These are phyloP conservation scores for Microctonus brassicae DNA, from an alignment of 2,888 invertebrate genomes.

Conservation along the genomic window DNA sequence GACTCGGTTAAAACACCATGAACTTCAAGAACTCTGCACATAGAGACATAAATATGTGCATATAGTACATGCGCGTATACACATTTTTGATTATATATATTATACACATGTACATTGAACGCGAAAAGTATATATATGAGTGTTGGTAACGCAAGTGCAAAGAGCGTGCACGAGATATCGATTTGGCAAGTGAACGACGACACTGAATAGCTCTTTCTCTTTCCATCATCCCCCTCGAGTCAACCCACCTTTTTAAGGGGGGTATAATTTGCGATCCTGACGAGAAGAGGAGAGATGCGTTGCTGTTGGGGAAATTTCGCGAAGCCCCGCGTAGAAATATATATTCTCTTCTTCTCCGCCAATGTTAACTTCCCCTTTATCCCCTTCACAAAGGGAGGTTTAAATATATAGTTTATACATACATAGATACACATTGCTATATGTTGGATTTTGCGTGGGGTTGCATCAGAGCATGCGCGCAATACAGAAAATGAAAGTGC, in stretches of 20 bases:
- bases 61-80: neutral
- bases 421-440: neutral
- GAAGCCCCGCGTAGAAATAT: constrained; percentile 26
- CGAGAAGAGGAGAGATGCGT: constrained; percentile 31
- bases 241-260: neutral
- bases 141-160: constrained; percentile 24
- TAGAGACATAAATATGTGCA: constrained; percentile 22
- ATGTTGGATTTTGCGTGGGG: constrained; percentile 32
- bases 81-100: neutral
- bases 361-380: constrained; percentile 1
- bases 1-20: constrained; percentile 7
- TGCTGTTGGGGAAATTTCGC: constrained; percentile 39
- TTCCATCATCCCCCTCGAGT: constrained; percentile 31
- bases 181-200: constrained; percentile 41
- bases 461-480: constrained; percentile 59
- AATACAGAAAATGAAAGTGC: constrained; percentile 65
- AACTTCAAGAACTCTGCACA: constrained; percentile 24
- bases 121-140: too few relatives aligned
- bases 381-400: constrained; percentile 15
- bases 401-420: constrained; percentile 15
- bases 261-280: constrained; percentile 38
- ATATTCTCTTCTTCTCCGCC: too few relatives aligned
- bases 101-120: too few relatives aligned
- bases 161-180: constrained; percentile 45
- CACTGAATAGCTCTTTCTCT: neutral